These are phyloP conservation scores for Stichopus horrens DNA, from an alignment of 53 echinoderm and acorn worm species.

Conservation along the genomic window DNA sequence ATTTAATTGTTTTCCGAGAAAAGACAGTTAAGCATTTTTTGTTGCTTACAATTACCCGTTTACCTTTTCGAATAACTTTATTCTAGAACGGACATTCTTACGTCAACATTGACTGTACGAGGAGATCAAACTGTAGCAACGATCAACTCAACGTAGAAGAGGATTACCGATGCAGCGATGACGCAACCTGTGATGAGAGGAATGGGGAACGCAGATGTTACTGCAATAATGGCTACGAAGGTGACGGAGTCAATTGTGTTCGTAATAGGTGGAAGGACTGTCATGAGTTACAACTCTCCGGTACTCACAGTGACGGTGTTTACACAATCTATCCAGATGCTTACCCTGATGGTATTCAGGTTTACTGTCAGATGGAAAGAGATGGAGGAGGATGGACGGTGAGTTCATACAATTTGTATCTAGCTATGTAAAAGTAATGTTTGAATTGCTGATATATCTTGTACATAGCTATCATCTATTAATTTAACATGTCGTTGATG, in stretches of 20 bases:
- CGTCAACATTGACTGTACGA: neutral
- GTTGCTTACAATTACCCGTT: too few species aligned
- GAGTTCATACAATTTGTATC: neutral
- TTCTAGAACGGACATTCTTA: constrained; percentile 10
- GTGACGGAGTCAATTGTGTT: neutral
- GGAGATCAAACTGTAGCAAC: constrained; percentile 6
- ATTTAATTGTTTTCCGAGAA: too few species aligned
- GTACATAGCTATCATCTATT: too few species aligned
- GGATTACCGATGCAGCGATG: neutral
- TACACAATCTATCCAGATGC: neutral
- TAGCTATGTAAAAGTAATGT: too few species aligned
- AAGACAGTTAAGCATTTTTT: too few species aligned
- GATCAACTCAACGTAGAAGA: neutral
- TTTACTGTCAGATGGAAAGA: constrained; percentile 15
- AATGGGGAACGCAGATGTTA: constrained; percentile 3
- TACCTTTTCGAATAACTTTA: neutral
- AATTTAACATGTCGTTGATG: too few species aligned
- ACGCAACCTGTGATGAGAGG: neutral
- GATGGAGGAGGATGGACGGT: constrained; percentile 43
- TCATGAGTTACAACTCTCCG: neutral
- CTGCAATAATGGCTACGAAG: constrained; percentile 1
- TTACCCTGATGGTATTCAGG: neutral
- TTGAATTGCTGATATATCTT: too few species aligned
- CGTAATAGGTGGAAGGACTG: constrained; percentile 7
- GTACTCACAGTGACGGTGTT: neutral